Evolutionary conservation across 2,888 invertebrate genomes (phyloP).

Genomic region (Sialis fuliginosa): DNA sequence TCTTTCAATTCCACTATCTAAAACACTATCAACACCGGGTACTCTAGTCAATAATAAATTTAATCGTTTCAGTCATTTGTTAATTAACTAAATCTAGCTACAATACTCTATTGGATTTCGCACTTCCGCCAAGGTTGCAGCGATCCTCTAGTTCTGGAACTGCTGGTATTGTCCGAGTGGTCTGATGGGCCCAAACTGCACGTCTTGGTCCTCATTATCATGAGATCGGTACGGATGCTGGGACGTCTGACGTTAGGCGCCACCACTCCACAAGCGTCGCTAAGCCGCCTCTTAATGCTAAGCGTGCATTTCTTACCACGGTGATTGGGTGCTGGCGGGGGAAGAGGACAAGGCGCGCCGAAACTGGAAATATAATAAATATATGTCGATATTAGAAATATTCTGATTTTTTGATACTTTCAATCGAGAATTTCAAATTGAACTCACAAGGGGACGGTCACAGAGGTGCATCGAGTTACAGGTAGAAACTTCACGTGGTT

Average conservation of each 20-base stretch:
- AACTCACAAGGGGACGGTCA: too few species aligned
- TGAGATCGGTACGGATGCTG: constrained; percentile 72
- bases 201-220: constrained; percentile 74
- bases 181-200: constrained; percentile 51
- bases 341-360: constrained; percentile 60
- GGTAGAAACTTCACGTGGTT: too few species aligned
- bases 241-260: constrained; percentile 77
- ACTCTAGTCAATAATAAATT: too few species aligned
- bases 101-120: constrained; percentile 2
- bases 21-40: too few species aligned
- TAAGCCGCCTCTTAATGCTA: constrained; percentile 63
- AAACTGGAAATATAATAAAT: constrained; percentile 23
- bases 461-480: too few species aligned
- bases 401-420: not conserved
- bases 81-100: not conserved
- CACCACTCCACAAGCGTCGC: constrained; percentile 77
- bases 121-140: not conserved
- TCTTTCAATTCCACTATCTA: too few species aligned
- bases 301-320: constrained; percentile 57
- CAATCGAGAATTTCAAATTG: too few species aligned
- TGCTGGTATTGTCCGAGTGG: not conserved
- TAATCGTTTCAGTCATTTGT: too few species aligned
- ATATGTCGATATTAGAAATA: constrained; percentile 12
- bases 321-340: constrained; percentile 44
- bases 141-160: not conserved